Conservation (phyloP, 2,888 invertebrate species). For the Steromphala cineraria region DNA sequence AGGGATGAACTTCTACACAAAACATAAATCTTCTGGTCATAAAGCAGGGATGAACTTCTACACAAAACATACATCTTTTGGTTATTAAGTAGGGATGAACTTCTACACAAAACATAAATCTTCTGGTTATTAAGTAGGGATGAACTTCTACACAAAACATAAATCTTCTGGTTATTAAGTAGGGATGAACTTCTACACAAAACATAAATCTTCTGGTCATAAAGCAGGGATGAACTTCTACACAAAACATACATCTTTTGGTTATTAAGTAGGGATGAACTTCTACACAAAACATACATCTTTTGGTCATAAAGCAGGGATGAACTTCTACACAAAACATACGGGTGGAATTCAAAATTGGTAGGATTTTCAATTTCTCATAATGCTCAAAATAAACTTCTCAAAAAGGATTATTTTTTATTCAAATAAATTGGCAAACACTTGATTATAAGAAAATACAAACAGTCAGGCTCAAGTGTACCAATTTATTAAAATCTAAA, state of each 20-base stretch:
- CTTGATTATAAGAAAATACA: too few relatives aligned
- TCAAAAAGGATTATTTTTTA: too few relatives aligned
- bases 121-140: not conserved
- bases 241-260: not conserved
- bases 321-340: too few relatives aligned
- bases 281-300: too few relatives aligned
- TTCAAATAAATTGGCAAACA: too few relatives aligned
- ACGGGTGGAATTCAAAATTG: too few relatives aligned
- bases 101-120: constrained; percentile 32
- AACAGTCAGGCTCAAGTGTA: too few relatives aligned
- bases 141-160: not conserved
- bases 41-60: not conserved
- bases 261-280: constrained; percentile 22
- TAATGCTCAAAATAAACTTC: too few relatives aligned
- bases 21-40: not conserved
- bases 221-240: constrained; percentile 39
- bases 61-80: too few relatives aligned
- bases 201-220: not conserved
- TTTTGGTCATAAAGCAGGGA: too few relatives aligned
- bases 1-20: constrained; percentile 45
- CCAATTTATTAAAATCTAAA: too few relatives aligned
- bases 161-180: not conserved
- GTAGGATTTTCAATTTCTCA: too few relatives aligned
- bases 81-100: constrained; percentile 34
- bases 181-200: constrained; percentile 45